Percentiles rank a stretch among this genome's conserved stretches.
Evolutionary conservation across 2,797 vertebrate species (phyloP).

Genomic region (Poecilia velifera): DNA sequence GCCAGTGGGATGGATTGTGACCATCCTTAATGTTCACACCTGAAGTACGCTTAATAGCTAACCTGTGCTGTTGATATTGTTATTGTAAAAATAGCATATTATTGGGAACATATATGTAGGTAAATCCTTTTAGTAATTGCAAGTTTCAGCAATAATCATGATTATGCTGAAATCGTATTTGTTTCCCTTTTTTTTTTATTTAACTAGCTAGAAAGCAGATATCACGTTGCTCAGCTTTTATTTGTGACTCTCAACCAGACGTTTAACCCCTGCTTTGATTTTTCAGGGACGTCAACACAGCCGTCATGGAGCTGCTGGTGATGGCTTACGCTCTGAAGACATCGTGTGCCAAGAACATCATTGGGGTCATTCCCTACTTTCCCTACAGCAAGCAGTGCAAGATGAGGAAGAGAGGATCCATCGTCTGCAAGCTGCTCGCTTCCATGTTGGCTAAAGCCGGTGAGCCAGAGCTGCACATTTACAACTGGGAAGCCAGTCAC

Average conservation of each 20-base stretch:
- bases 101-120: not conserved
- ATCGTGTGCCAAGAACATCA: slow-evolving; percentile 95
- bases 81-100: not conserved
- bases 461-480: slow-evolving; percentile 49
- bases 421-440: slow-evolving; percentile 96
- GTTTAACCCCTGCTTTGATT: not conserved
- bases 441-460: slow-evolving; percentile 97
- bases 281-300: slow-evolving; percentile 94
- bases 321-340: slow-evolving; percentile 97
- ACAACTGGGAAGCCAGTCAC: not conserved
- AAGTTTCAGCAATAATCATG: not conserved
- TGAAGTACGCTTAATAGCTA: not conserved
- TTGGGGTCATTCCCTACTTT: slow-evolving; percentile 97
- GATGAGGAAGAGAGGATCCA: slow-evolving; percentile 97
- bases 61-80: not conserved
- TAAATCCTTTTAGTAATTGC: not conserved
- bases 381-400: slow-evolving; percentile 99
- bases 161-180: not conserved
- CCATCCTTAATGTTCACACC: not conserved
- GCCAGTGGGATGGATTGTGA: not conserved
- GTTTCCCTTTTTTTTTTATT: not conserved
- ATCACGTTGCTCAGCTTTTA: not conserved
- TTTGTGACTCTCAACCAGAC: not conserved
- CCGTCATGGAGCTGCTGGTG: slow-evolving; percentile 97
- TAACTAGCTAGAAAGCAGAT: not conserved